Evolutionary conservation across 2,113 vertebrate species (phyloP).

Genomic region (Apodemus speciosus): DNA sequence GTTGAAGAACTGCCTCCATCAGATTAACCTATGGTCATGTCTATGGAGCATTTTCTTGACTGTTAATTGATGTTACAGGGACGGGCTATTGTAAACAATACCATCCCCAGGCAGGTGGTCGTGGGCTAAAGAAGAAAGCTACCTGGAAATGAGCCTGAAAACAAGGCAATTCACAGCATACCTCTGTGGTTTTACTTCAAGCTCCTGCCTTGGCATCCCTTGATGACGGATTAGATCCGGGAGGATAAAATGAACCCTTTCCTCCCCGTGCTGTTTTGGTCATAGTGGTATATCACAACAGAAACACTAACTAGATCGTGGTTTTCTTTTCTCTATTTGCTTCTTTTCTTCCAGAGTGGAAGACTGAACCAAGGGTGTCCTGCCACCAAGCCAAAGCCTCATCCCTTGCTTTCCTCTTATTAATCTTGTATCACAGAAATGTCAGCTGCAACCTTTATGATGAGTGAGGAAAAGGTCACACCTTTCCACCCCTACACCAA

Average conservation of each 20-base stretch:
- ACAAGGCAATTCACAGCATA: not conserved
- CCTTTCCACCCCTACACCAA: not conserved
- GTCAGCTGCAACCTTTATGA: not conserved
- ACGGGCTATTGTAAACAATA: not conserved
- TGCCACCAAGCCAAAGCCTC: not conserved
- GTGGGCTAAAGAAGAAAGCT: not conserved
- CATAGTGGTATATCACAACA: not conserved
- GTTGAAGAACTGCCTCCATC: not conserved
- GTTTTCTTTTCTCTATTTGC: not conserved
- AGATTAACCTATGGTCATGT: not conserved
- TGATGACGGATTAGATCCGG: not conserved
- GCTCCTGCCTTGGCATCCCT: not conserved
- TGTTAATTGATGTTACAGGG: not conserved
- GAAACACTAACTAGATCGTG: not conserved
- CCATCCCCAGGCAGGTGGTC: not conserved
- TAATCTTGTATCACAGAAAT: not conserved
- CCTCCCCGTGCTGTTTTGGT: not conserved
- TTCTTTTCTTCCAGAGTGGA: not conserved
- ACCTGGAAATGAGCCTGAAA: not conserved
- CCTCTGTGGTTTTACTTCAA: not conserved
- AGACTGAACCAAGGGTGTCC: not conserved
- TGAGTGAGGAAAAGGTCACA: not conserved
- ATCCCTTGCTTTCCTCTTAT: not conserved
- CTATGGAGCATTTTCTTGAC: not conserved
- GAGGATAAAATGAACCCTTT: not conserved